Evolutionary conservation across 2,888 invertebrate genomes (phyloP).

Genomic region (Bedellia somnulentella): DNA sequence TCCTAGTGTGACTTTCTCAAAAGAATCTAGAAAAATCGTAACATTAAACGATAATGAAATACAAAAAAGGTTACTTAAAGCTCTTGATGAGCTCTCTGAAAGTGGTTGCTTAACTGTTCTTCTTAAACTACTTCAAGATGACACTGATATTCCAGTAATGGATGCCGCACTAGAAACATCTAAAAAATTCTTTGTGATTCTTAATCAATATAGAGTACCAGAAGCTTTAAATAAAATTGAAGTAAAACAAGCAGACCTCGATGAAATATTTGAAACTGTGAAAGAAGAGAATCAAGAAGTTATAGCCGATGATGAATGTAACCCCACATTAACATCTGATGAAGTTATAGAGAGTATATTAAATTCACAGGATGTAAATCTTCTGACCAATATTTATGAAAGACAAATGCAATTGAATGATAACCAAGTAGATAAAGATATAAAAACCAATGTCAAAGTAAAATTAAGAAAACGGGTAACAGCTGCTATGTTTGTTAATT

Average conservation of each 20-base stretch:
- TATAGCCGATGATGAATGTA: slow-evolving; percentile 6
- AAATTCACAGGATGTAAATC: slow-evolving; percentile 62
- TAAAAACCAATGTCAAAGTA: slow-evolving; percentile 19
- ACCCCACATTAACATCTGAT: slow-evolving; percentile 21
- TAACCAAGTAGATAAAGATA: slow-evolving; percentile 27
- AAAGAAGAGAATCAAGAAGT: slow-evolving; percentile 15
- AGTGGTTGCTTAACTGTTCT: slow-evolving; percentile 73
- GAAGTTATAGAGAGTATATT: slow-evolving; percentile 68
- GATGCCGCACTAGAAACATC: slow-evolving; percentile 62
- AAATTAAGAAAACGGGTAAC: slow-evolving; percentile 29
- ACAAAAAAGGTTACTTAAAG: slow-evolving; percentile 64
- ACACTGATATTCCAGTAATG: slow-evolving; percentile 72
- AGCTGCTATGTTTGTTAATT: slow-evolving; percentile 63
- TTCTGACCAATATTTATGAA: slow-evolving; percentile 64
- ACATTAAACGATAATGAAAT: slow-evolving; percentile 69
- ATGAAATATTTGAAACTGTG: slow-evolving; percentile 22
- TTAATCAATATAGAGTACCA: slow-evolving; percentile 58
- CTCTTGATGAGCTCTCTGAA: slow-evolving; percentile 66
- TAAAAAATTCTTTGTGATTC: slow-evolving; percentile 47
- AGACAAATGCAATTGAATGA: slow-evolving; percentile 37
- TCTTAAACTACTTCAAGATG: slow-evolving; percentile 66
- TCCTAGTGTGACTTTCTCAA: slow-evolving; percentile 78
- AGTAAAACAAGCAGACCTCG: slow-evolving; percentile 13
- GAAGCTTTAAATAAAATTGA: slow-evolving; percentile 22
- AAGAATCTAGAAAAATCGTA: slow-evolving; percentile 76